Percentiles rank a stretch among this genome's conserved stretches.
Evolutionary conservation across 2,113 vertebrate genomes (phyloP).

Genomic region (Mola mola): DNA sequence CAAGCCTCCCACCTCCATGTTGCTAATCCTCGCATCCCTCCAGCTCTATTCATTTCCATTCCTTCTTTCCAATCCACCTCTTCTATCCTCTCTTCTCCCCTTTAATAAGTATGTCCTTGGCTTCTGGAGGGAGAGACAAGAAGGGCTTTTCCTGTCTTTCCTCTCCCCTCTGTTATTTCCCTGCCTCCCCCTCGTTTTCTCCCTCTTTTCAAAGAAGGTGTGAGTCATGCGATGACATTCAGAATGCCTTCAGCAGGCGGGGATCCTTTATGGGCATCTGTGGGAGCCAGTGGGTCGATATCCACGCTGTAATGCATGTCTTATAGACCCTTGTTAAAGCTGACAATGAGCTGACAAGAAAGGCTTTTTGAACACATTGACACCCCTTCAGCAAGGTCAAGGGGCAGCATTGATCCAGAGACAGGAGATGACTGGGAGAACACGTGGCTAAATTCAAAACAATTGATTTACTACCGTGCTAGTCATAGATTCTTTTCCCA

Average conservation of each 20-base stretch:
- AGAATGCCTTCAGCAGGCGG: conserved; percentile 21
- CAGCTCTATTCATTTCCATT: conserved; percentile 21
- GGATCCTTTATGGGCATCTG: conserved; percentile 19
- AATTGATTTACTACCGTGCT: not conserved
- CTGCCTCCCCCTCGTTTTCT: too few species aligned
- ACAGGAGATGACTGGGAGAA: not conserved
- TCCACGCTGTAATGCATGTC: conserved; percentile 28
- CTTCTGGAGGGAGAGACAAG: conserved; percentile 25
- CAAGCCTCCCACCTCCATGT: not conserved
- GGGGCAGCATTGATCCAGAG: conserved; percentile 59
- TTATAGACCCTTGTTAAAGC: conserved; percentile 39
- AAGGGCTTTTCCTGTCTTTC: conserved; percentile 5
- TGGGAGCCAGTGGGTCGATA: conserved; percentile 39
- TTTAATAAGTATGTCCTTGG: conserved; percentile 54
- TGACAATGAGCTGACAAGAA: conserved; percentile 58
- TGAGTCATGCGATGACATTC: conserved; percentile 34
- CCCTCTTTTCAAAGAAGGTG: conserved; percentile 12
- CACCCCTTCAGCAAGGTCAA: conserved; percentile 54
- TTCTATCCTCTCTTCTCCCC: conserved; percentile 8
- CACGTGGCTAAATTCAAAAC: conserved; percentile 24
- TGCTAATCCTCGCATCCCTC: not conserved
- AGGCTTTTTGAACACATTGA: conserved; percentile 49
- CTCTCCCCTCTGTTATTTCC: conserved; percentile 5
- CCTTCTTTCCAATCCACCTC: not conserved
- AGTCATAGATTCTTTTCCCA: not conserved